A percentile compares a stretch with the other conserved stretches of the same genome.
phyloP scores from a whole-genome alignment of 2,888 invertebrate genomes.

The Anoncus sp. region DNA sequence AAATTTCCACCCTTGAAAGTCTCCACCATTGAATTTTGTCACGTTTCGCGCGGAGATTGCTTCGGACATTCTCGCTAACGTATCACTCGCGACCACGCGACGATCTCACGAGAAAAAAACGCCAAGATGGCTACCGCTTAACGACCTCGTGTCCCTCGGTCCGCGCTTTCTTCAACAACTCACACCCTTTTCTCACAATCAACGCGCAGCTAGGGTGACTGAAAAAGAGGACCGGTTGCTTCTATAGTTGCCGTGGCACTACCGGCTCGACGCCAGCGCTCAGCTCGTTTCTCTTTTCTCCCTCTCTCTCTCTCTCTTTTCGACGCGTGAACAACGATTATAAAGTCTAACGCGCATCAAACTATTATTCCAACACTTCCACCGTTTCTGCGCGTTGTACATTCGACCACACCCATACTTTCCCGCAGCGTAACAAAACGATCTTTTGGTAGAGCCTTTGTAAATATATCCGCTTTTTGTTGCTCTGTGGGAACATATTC shows the following conservation, averaged over 20 bases:
- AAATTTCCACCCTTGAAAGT: no score
- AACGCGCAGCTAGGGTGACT: no score
- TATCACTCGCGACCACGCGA: no score
- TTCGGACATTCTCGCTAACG: no score
- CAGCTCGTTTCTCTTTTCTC: neutral
- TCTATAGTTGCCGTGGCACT: neutral
- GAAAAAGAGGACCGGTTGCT: no score
- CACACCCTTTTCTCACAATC: no score
- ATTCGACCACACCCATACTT: neutral
- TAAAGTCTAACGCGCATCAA: conserved; percentile 1
- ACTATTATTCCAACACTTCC: conserved; percentile 3
- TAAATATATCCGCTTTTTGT: neutral
- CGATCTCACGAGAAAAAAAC: no score
- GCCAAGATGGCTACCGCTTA: no score
- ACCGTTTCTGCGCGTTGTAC: conserved; percentile 2
- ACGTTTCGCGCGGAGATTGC: no score
- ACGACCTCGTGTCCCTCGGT: no score
- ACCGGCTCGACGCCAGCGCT: neutral
- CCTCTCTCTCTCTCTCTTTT: neutral
- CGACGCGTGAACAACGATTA: neutral
- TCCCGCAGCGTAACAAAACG: neutral
- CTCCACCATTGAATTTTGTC: no score
- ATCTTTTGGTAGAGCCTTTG: neutral
- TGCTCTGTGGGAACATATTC: neutral
- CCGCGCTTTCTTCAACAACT: no score